A percentile compares a stretch with the other conserved stretches of the same genome.
phyloP scores from a whole-genome alignment of 2,113 vertebrate genomes.

The Varanus salvator region DNA sequence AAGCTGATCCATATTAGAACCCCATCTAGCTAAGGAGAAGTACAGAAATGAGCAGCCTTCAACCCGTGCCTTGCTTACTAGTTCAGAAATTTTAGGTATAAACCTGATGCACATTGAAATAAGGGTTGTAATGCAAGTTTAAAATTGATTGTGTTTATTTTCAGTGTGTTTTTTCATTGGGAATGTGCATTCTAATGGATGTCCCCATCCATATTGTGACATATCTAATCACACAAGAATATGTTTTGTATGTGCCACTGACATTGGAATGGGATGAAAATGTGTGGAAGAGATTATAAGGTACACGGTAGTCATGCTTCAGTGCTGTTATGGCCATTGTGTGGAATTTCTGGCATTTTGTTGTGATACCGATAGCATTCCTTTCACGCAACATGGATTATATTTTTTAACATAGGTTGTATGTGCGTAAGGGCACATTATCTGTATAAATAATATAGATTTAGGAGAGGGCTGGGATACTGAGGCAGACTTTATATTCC shows the following conservation, averaged over 20 bases:
- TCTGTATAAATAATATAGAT: too few relatives aligned
- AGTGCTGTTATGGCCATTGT: background rate
- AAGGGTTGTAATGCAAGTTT: background rate
- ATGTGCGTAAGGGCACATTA: too few relatives aligned
- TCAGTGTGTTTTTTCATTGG: background rate
- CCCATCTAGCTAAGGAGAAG: background rate
- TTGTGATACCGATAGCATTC: background rate
- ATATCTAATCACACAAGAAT: background rate
- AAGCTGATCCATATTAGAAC: background rate
- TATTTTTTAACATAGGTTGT: background rate
- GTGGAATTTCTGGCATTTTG: background rate
- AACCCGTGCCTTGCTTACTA: background rate
- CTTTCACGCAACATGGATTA: background rate
- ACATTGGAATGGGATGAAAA: background rate
- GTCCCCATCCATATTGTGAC: background rate
- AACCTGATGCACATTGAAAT: background rate
- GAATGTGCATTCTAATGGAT: background rate
- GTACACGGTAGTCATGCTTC: background rate
- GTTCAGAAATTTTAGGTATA: background rate
- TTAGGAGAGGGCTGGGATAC: too few relatives aligned
- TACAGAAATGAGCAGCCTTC: too few relatives aligned
- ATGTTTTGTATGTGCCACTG: too few relatives aligned
- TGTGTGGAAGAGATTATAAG: background rate
- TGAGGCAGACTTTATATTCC: too few relatives aligned
- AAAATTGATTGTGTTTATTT: background rate